These are phyloP conservation scores for Odontomachus brunneus DNA, from an alignment of 1,140 invertebrate genomes.

Conservation along the genomic window DNA sequence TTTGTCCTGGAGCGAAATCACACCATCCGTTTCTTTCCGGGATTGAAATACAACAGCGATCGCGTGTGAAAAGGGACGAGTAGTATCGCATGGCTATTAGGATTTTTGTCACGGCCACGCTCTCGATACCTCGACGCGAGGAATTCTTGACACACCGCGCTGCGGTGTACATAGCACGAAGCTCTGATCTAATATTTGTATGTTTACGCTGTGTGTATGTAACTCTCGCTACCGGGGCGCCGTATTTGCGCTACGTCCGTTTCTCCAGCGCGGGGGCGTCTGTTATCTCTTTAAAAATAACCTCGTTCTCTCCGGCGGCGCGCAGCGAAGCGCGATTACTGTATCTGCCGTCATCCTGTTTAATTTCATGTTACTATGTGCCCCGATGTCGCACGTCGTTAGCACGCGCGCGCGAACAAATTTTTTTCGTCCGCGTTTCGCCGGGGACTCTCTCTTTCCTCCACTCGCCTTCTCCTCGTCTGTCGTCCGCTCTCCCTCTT, in stretches of 20 bases:
- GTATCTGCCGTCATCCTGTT: conserved; percentile 56
- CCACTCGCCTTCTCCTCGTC: neutral
- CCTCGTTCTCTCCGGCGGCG: conserved; percentile 30
- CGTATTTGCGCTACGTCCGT: conserved; percentile 52
- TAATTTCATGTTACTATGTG: conserved; percentile 49
- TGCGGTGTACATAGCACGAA: conserved; percentile 52
- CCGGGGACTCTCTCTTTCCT: neutral
- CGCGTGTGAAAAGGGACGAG: conserved; percentile 4
- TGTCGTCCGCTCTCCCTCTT: neutral
- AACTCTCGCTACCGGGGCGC: conserved; percentile 49
- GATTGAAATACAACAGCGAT: neutral
- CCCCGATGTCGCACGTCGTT: conserved; percentile 47
- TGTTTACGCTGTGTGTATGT: conserved; percentile 54
- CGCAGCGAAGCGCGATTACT: conserved; percentile 41
- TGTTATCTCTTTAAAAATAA: conserved; percentile 63
- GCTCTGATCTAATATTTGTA: conserved; percentile 59
- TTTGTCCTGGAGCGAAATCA: neutral
- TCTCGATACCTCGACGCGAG: conserved; percentile 22
- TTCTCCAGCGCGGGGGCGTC: conserved; percentile 36
- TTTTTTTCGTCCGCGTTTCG: conserved; percentile 1
- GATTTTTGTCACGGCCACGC: conserved; percentile 45
- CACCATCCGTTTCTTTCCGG: neutral
- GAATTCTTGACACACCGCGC: conserved; percentile 50
- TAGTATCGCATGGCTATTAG: conserved; percentile 40
- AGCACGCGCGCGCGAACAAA: conserved; percentile 32